Percentiles rank a stretch among this genome's conserved stretches.
These are phyloP conservation scores for Cephus rjabovi DNA, from an alignment of 2,888 invertebrate genomes.

Conservation along the genomic window DNA sequence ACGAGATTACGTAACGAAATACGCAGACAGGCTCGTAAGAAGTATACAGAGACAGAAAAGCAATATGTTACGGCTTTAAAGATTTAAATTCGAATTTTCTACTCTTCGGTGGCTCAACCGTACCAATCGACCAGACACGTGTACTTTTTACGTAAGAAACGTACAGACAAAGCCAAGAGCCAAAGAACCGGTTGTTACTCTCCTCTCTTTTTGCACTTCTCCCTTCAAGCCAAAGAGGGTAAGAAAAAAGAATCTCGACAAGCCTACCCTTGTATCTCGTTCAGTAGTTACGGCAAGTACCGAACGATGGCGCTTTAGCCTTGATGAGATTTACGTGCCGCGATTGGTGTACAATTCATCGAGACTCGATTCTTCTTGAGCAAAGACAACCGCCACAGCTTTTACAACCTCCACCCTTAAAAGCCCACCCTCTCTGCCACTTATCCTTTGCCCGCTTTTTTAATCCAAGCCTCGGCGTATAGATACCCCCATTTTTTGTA, in stretches of 20 bases:
- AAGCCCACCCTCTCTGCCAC: not conserved
- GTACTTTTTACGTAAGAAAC: not conserved
- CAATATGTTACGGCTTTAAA: not conserved
- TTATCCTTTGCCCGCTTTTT: not conserved
- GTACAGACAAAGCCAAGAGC: not conserved
- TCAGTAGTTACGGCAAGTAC: not conserved
- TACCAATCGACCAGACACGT: not conserved
- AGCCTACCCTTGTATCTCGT: not conserved
- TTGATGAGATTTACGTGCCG: slow-evolving; percentile 4
- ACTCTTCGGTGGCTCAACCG: not conserved
- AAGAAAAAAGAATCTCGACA: not conserved
- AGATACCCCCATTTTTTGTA: not conserved
- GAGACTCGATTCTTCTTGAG: not conserved
- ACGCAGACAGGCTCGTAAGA: too few relatives aligned
- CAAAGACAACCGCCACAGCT: not conserved
- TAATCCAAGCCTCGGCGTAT: not conserved
- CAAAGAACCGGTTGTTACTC: not conserved
- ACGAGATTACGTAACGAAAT: not conserved
- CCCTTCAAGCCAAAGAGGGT: not conserved
- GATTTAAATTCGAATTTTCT: not conserved
- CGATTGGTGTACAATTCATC: not conserved
- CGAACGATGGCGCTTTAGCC: not conserved
- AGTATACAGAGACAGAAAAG: not conserved
- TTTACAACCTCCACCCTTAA: not conserved
- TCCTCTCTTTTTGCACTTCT: not conserved